These are phyloP conservation scores for Trilocha varians DNA, from an alignment of 2,888 invertebrate species.

Conservation along the genomic window DNA sequence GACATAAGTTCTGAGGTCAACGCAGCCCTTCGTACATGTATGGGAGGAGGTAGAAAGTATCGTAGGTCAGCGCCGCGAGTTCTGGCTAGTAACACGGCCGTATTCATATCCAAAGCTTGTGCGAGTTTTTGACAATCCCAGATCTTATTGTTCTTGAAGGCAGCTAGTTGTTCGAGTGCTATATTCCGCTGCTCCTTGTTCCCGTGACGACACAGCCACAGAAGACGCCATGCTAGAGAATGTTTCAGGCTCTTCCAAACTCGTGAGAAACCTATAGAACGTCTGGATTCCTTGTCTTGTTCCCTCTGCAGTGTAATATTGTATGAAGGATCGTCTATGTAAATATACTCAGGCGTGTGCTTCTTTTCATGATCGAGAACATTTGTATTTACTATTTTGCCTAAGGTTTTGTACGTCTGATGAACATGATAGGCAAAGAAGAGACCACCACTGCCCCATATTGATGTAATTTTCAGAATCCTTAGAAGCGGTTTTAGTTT, in stretches of 20 bases:
- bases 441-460: slow-evolving; percentile 33
- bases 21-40: slow-evolving; percentile 55
- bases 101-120: slow-evolving; percentile 83
- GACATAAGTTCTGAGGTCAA: slow-evolving; percentile 49
- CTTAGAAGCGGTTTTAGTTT: slow-evolving; percentile 36
- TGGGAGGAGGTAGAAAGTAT: slow-evolving; percentile 82
- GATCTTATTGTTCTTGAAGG: slow-evolving; percentile 76
- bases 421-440: slow-evolving; percentile 41
- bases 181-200: slow-evolving; percentile 73
- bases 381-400: slow-evolving; percentile 45
- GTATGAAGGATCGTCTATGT: slow-evolving; percentile 60
- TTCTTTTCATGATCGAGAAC: slow-evolving; percentile 58
- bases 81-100: slow-evolving; percentile 85
- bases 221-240: slow-evolving; percentile 77
- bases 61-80: slow-evolving; percentile 78
- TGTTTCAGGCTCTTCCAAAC: slow-evolving; percentile 77
- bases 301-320: slow-evolving; percentile 35
- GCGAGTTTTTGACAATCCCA: slow-evolving; percentile 84
- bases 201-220: slow-evolving; percentile 79
- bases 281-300: slow-evolving; percentile 30
- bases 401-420: slow-evolving; percentile 35
- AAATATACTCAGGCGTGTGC: slow-evolving; percentile 54
- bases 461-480: slow-evolving; percentile 33
- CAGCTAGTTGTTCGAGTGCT: slow-evolving; percentile 77
- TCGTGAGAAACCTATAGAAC: slow-evolving; percentile 41